Evolutionary conservation across 2,113 vertebrate species (phyloP), one percentile per base, ranked within the genome.

Genomic region (Gallinago paraguaiae): DNA sequence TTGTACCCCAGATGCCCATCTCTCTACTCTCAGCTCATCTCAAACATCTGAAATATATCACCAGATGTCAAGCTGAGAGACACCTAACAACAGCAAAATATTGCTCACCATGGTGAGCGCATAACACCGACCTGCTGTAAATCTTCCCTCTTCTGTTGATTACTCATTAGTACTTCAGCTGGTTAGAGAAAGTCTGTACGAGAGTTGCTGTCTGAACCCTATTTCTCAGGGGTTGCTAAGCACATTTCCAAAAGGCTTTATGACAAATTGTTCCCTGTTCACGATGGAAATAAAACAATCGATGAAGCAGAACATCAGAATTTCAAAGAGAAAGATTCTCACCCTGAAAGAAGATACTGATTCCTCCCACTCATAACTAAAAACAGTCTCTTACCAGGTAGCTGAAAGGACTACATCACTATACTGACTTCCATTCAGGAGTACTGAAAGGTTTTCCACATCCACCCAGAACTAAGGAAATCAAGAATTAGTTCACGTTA

Each of bases 51-150:
- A 88, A 45, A 87, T 86, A 6, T 35, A 69, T 86, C 48, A 83
- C 61, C 84, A 93, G 53, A 77, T 70, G 61, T 82, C 93, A 94
- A 69, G 61, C 48, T 90, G 84, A 88, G 61, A 95, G 41, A 90
- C 61, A 80, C 46, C 76, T 25, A 79, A 41, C 28, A 82, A 69
- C 51, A 94, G 71, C 68, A 88, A 71, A 91, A 84, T 22, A 77
- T 16, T 69, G 82, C 82, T 94, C 72, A 45, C n/a, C 8, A 2
- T 16, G 18, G 85, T 39, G 59, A 39, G 54, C 8, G 4, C 25
- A 31, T 53, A 85, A 25, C n/a, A 9, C 33, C 75, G 46, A 31
- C 46, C 68, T 93, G 69, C 37, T 74, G 63, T 13, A 88, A 79
- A 31, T 54, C 48, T 17, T 48, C 39, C 43, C 48, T 48, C 20